Conservation (phyloP, 2,113 vertebrate genomes). For the Cebidichthys violaceus region DNA sequence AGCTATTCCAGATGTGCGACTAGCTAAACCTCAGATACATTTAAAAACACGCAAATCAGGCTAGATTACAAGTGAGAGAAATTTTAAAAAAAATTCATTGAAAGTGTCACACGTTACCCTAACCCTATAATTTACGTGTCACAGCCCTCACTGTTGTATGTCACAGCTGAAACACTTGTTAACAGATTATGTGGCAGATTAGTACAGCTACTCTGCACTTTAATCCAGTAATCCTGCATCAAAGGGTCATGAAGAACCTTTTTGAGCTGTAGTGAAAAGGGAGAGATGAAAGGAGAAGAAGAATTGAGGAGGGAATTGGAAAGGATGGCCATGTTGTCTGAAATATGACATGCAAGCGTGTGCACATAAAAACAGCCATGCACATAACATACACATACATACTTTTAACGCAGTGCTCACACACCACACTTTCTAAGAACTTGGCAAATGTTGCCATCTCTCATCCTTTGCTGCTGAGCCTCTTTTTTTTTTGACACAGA, state of each 20-base stretch:
- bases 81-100: too few relatives aligned
- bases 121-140: slow-evolving; percentile 52
- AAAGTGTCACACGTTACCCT: slow-evolving; percentile 55
- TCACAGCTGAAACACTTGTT: slow-evolving; percentile 74
- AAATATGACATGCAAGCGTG: slow-evolving; percentile 42
- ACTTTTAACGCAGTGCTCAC: neutral
- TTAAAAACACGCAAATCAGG: slow-evolving; percentile 1
- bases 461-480: slow-evolving; percentile 56
- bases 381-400: neutral
- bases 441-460: slow-evolving; percentile 47
- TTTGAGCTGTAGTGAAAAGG: slow-evolving; percentile 54
- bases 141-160: slow-evolving; percentile 54
- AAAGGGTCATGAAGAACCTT: slow-evolving; percentile 75
- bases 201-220: slow-evolving; percentile 63
- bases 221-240: slow-evolving; percentile 83
- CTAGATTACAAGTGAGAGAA: slow-evolving; percentile 65
- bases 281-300: slow-evolving; percentile 62
- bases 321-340: slow-evolving; percentile 41
- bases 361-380: slow-evolving; percentile 17
- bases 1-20: slow-evolving; percentile 24
- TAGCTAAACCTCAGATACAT: slow-evolving; percentile 8
- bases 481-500: slow-evolving; percentile 55
- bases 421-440: slow-evolving; percentile 43
- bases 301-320: slow-evolving; percentile 39
- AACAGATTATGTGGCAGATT: slow-evolving; percentile 79